These are phyloP conservation scores for Chymomyza fuscimana DNA, from an alignment of 2,888 invertebrate genomes.

Conservation along the genomic window DNA sequence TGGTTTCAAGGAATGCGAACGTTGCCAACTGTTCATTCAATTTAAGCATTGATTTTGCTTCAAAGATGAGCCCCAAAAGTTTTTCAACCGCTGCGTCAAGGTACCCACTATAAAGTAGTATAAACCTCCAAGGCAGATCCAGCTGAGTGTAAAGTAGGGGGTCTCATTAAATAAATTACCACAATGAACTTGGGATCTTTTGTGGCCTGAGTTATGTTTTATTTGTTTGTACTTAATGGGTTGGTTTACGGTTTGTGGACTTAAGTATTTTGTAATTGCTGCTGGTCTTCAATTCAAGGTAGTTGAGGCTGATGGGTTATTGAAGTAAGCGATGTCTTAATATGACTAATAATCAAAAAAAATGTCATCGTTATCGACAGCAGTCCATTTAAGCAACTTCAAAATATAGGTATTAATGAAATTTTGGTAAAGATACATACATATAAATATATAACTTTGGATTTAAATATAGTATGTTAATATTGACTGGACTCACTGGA, in stretches of 20 bases:
- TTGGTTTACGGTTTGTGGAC: background rate
- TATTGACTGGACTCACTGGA: no score
- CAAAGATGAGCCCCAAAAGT: background rate
- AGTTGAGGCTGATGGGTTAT: constrained; percentile 9
- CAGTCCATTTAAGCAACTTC: no score
- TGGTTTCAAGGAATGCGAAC: background rate
- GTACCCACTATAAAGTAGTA: background rate
- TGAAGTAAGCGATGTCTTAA: background rate
- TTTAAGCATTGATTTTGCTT: background rate
- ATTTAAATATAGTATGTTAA: no score
- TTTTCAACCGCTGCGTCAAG: background rate
- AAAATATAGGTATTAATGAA: no score
- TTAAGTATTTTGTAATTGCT: background rate
- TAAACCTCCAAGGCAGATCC: background rate
- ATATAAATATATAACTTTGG: no score
- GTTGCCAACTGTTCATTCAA: background rate
- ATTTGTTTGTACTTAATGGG: background rate
- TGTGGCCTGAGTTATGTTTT: background rate
- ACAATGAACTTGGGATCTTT: constrained; percentile 36
- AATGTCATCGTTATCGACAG: no score
- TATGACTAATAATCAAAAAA: background rate
- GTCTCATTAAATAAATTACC: constrained; percentile 27
- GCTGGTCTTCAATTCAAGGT: background rate
- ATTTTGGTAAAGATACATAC: no score
- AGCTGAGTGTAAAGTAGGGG: background rate